Base-by-base conservation (phyloP, 2,888 invertebrate genomes). In the Keiferia lycopersicella region DNA sequence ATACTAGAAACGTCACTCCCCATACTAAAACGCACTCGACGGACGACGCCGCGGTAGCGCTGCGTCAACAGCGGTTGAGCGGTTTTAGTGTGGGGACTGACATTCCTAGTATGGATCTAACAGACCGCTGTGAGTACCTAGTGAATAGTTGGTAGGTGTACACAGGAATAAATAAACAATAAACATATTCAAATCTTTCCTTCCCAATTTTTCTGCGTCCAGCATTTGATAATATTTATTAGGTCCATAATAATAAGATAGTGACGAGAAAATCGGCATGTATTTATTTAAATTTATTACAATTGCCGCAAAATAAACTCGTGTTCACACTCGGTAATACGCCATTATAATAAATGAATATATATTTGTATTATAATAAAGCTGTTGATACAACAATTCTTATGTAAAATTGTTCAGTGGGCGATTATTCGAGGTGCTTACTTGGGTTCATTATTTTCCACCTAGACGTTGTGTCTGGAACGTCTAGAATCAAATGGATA, bases 261-360 rank as follows among this genome's bases (percentile, higher is more conserved):
- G 78, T 80, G 79, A 70, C 77, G 78, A 73, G 76, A 73, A 72
- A 4, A 77, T 75, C 76, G 68, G 69, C 72, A 84, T 84, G 81
- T 78, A 83, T 84, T 83, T 86, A 87, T 88, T 88, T 74, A 84
- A 82, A 88, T 88, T 79, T 82, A 81, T 83, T 79, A 76, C 79
- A 79, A 79, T 84, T 78, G 79, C 71, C 78, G 73, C 74, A 75
- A 75, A 74, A 79, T 80, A 82, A 80, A 76, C 75, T 71, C 71
- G 72, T 72, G 80, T 81, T 76, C 78, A 79, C 80, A 79, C 66
- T 66, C 61, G 14, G 34, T 41, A 63, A 66, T 66, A 50, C 34
- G 60, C 20, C 51, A 63, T 65, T 65, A 63, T 39, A 65, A 65
- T 63, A 63, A 53, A 60, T 65, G 65, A 65, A 63, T 63, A 60